phyloP scores from a whole-genome alignment of 37 sponge, comb jelly and placozoan genomes.

The Theonella swinhoei region DNA sequence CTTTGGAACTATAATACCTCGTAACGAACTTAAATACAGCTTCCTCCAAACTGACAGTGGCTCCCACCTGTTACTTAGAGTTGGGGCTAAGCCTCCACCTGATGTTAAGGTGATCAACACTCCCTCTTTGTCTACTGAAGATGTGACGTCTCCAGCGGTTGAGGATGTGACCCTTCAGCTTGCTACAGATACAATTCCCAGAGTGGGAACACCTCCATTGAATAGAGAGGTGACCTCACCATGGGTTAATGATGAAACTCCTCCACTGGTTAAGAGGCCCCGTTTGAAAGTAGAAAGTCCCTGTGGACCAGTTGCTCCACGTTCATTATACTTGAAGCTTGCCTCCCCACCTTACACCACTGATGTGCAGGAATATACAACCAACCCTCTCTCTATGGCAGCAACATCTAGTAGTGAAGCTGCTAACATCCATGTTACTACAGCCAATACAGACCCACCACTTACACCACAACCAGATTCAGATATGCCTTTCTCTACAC shows the following conservation, averaged over 20 bases:
- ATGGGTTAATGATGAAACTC: background rate
- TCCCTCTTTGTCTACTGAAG: background rate
- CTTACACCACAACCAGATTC: background rate
- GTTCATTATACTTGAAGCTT: too few species aligned
- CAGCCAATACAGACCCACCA: background rate
- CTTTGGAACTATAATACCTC: conserved; percentile 28
- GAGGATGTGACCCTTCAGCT: background rate
- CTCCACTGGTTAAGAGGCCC: background rate
- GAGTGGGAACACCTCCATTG: background rate
- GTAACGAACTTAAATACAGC: conserved; percentile 32
- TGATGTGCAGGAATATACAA: too few species aligned
- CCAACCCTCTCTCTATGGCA: background rate
- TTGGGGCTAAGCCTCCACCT: background rate
- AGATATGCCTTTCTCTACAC: too few species aligned
- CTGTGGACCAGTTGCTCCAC: background rate
- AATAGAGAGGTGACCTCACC: background rate
- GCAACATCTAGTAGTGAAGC: background rate
- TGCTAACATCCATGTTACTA: background rate
- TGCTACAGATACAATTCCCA: background rate
- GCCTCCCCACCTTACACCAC: too few species aligned
- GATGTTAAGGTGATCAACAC: background rate
- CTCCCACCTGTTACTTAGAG: background rate
- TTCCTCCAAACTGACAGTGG: background rate
- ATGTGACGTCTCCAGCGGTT: background rate
- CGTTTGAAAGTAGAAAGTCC: background rate